A percentile compares a stretch with the other conserved stretches of the same genome.
Conservation (phyloP, 1,140 invertebrate species). For the Anastrepha obliqua region DNA sequence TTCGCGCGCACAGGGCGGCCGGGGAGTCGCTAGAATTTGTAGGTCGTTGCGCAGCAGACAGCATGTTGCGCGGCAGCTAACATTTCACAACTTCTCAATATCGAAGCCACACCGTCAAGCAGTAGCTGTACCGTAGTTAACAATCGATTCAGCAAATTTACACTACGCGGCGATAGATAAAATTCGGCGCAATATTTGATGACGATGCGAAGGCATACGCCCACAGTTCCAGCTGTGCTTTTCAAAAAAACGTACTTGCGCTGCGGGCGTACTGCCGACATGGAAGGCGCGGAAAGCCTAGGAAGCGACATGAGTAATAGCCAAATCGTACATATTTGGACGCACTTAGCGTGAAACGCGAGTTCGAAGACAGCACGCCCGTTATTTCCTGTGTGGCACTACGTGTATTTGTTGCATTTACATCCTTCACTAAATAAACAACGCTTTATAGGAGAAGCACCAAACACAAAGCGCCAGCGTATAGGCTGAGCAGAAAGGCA, state of each 20-base stretch:
- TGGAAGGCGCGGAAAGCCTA: no score
- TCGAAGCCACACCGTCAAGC: background rate
- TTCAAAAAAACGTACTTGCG: background rate
- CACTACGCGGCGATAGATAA: no score
- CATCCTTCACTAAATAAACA: no score
- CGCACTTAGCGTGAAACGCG: no score
- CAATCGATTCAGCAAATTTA: background rate
- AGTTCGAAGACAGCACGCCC: no score
- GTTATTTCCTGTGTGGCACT: no score
- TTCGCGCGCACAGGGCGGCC: background rate
- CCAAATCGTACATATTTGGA: no score
- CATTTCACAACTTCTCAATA: background rate
- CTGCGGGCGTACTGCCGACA: background rate
- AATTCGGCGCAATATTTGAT: background rate
- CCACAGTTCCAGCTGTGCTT: background rate
- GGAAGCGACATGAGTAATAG: no score
- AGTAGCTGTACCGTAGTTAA: background rate
- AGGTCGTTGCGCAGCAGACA: slow-evolving; percentile 31
- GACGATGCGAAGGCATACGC: background rate
- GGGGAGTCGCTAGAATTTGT: background rate
- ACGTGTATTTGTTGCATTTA: no score
- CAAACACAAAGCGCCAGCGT: background rate
- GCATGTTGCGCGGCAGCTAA: slow-evolving; percentile 2
- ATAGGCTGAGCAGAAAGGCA: no score
- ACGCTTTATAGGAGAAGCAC: no score